Evolutionary conservation across 2,113 vertebrate genomes (phyloP).

Genomic region (Uropsilus gracilis): DNA sequence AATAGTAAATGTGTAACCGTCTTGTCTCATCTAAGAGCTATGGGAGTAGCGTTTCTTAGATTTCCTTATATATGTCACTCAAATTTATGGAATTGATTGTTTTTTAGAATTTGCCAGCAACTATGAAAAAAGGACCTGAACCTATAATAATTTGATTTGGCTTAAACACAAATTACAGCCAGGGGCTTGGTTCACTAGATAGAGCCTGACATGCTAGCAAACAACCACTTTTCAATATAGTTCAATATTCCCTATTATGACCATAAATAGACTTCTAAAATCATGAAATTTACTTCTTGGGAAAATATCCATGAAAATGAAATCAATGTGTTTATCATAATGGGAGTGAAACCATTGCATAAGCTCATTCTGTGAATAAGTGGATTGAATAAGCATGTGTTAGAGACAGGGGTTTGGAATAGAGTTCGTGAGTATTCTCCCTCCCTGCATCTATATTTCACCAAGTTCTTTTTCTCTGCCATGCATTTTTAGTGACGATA

Average conservation of each 20-base stretch:
- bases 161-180: background rate
- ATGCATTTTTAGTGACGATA: background rate
- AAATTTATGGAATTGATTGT: background rate
- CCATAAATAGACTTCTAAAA: background rate
- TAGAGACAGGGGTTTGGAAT: background rate
- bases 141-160: background rate
- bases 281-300: background rate
- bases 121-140: background rate
- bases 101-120: background rate
- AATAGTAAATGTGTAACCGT: background rate
- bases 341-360: background rate
- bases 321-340: background rate
- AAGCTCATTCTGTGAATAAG: background rate
- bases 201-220: background rate
- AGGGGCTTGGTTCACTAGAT: background rate
- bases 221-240: background rate
- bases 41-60: background rate
- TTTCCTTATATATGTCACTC: background rate
- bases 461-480: background rate
- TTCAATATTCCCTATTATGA: constrained; percentile 22
- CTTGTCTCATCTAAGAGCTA: background rate
- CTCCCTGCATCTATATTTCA: background rate
- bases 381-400: background rate
- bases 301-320: constrained; percentile 8
- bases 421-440: background rate